Evolutionary conservation across 2,113 vertebrate species (phyloP).

Genomic region (Tiliqua scincoides): DNA sequence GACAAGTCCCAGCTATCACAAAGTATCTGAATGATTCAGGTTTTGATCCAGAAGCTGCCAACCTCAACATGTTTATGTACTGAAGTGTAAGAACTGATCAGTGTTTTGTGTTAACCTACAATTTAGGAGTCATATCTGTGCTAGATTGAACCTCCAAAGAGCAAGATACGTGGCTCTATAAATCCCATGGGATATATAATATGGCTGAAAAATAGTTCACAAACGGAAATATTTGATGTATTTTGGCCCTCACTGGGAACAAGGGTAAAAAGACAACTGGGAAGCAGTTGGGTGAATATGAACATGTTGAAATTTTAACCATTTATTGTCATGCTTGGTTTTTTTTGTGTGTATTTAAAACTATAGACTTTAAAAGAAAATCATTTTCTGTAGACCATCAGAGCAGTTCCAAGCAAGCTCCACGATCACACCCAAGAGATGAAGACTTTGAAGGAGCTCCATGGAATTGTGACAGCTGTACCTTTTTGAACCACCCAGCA

Average conservation of each 20-base stretch:
- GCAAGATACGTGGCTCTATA: too few relatives aligned
- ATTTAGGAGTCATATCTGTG: neutral
- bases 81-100: neutral
- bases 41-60: neutral
- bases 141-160: neutral
- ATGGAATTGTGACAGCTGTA: slow-evolving; percentile 99
- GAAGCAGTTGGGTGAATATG: neutral
- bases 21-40: neutral
- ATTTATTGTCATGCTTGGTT: neutral
- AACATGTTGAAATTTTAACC: neutral
- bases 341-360: slow-evolving; percentile 10
- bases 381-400: slow-evolving; percentile 65
- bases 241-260: neutral
- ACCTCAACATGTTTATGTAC: neutral
- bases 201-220: too few relatives aligned
- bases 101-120: neutral
- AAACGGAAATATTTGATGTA: neutral
- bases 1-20: neutral
- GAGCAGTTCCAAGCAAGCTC: slow-evolving; percentile 74
- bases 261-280: neutral
- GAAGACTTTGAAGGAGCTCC: slow-evolving; percentile 98
- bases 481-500: slow-evolving; percentile 98
- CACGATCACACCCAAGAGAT: slow-evolving; percentile 83
- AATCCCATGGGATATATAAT: too few relatives aligned
- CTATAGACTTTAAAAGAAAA: slow-evolving; percentile 6